Evolutionary conservation across 2,113 vertebrate genomes (phyloP).

Genomic region (Tamias sibiricus): DNA sequence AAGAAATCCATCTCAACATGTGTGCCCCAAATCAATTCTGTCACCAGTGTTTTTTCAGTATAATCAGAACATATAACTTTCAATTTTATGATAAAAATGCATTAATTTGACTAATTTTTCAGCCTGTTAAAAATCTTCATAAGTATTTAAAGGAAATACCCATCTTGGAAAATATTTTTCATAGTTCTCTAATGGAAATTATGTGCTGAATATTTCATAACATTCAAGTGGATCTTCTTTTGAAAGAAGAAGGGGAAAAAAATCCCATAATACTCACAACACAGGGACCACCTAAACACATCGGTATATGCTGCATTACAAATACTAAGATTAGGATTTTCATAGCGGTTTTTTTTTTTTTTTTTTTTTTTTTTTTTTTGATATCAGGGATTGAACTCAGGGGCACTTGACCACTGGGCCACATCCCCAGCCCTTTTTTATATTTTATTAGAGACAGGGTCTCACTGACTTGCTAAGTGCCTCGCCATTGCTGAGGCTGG

Average conservation of each 20-base stretch:
- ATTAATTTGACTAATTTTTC: constrained; percentile 63
- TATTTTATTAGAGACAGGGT: too few relatives aligned
- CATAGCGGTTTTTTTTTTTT: background rate
- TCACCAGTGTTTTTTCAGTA: constrained; percentile 46
- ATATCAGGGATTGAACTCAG: too few relatives aligned
- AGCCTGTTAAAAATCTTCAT: constrained; percentile 20
- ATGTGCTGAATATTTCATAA: constrained; percentile 30
- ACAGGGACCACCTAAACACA: background rate
- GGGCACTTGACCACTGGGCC: too few relatives aligned
- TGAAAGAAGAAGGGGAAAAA: background rate
- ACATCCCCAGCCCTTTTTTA: too few relatives aligned
- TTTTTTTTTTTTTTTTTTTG: too few relatives aligned
- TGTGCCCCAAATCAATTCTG: constrained; percentile 39
- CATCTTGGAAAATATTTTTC: constrained; percentile 35
- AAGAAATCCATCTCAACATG: background rate
- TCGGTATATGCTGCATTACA: background rate
- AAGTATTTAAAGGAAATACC: constrained; percentile 50
- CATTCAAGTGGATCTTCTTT: background rate
- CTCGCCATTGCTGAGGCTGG: too few relatives aligned
- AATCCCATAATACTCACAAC: background rate
- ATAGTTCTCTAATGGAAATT: constrained; percentile 25
- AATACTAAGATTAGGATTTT: constrained; percentile 34
- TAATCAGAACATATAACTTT: constrained; percentile 12
- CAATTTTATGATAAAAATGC: constrained; percentile 43
- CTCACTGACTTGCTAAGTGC: too few relatives aligned